Evolutionary conservation across 2,888 invertebrate genomes (phyloP).

Genomic region (Branchellion lobata): DNA sequence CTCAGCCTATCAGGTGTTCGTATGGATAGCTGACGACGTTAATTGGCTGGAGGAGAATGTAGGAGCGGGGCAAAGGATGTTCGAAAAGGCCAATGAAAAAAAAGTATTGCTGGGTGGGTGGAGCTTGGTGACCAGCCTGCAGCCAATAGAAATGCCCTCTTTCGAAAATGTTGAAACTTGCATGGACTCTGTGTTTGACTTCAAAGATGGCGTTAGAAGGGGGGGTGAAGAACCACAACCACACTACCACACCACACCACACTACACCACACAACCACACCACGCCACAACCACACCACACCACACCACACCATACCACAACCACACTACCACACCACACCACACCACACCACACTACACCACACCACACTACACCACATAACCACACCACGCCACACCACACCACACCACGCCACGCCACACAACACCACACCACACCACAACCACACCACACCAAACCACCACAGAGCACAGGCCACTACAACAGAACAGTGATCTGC

Average conservation of each 20-base stretch:
- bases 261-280: neutral
- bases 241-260: neutral
- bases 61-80: neutral
- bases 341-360: neutral
- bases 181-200: conserved; percentile 55
- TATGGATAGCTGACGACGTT: conserved; percentile 29
- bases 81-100: conserved; percentile 19
- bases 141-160: conserved; percentile 51
- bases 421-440: neutral
- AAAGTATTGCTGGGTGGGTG: conserved; percentile 24
- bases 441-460: neutral
- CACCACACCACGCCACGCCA: neutral
- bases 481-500: neutral
- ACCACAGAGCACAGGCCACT: neutral
- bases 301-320: neutral
- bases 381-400: neutral
- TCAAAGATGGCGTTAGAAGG: conserved; percentile 50
- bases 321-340: neutral
- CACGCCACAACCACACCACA: neutral
- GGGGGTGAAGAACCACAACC: neutral
- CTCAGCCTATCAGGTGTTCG: conserved; percentile 25
- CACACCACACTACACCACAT: neutral
- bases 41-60: conserved; percentile 1
- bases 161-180: conserved; percentile 53
- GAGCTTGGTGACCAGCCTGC: conserved; percentile 10